Base-by-base conservation (phyloP, 2,797 vertebrate genomes). In the Lates japonicus region DNA sequence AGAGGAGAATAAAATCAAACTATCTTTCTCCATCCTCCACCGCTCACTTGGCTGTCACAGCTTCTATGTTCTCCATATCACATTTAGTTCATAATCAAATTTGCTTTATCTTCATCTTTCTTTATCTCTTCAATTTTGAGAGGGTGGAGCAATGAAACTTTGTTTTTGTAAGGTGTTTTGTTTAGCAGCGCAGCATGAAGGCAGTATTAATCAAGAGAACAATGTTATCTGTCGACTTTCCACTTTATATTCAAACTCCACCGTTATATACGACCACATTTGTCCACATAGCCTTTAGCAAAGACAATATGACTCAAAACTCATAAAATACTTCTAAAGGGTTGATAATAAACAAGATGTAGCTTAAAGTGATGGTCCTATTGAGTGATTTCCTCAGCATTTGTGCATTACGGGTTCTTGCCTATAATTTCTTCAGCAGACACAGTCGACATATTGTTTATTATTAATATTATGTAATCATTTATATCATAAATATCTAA, bases 171-270 rank as follows among this genome's bases (percentile, higher is more conserved):
- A 74, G 41, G 63, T 52, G 19, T 58, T 72, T 42, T 74, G 46
- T 83, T 87, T 42, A 57, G 48, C 13, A 68, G 35, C 1, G 10
- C 2, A 7, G n/a, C 37, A 17, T 42, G 1, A 81, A 55, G 10
- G 1, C 14, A 12, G 33, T 31, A 5, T 62, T 74, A 49, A 70
- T 76, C 17, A 17, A 29, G n/a, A 20, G 22, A 42, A 58, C 33
- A 7, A 17, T 29, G 51, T 80, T 76, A 58, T 73, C 80, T 62
- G 46, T 5, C 12, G 25, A 35, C 22, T n/a, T 48, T 62, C 67
- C 31, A 7, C 59, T 33, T n/a, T 35, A n/a, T n/a, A n/a, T n/a
- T n/a, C n/a, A n/a, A n/a, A n/a, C 51, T 61, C 51, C 51, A 11
- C 9, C 44, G 64, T 74, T 86, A 54, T 35, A 64, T 54, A 61